Percentiles rank a stretch among this genome's conserved stretches.
Conservation (phyloP, 2,797 vertebrate species). For the Eulemur coronatus region DNA sequence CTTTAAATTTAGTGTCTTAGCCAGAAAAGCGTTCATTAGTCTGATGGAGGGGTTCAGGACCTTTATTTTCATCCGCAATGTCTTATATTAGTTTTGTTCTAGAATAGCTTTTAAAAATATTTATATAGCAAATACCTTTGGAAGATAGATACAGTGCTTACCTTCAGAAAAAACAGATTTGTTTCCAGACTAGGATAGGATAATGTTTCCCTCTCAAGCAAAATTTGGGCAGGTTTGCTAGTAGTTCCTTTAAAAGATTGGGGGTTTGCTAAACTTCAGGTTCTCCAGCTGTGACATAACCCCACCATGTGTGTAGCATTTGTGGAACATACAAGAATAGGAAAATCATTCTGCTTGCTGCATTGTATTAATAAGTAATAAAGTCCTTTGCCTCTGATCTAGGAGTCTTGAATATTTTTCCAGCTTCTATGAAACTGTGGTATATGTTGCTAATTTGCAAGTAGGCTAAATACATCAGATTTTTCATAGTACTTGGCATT, state of each 20-base stretch:
- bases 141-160: not conserved
- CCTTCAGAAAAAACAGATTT: not conserved
- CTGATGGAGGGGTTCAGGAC: too few species aligned
- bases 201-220: not conserved
- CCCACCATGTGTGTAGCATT: not conserved
- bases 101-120: not conserved
- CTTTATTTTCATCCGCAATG: too few species aligned
- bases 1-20: too few species aligned
- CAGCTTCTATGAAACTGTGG: not conserved
- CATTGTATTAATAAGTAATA: not conserved
- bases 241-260: not conserved
- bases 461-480: not conserved
- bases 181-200: not conserved
- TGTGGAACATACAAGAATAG: not conserved
- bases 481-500: not conserved
- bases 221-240: not conserved
- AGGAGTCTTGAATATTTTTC: not conserved
- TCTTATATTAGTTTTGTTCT: not conserved
- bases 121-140: not conserved
- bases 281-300: not conserved
- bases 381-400: not conserved
- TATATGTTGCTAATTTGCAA: not conserved
- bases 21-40: too few species aligned
- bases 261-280: not conserved
- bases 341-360: not conserved